Evolutionary conservation across 2,888 invertebrate genomes (phyloP).

Genomic region (Tribolium freemani): DNA sequence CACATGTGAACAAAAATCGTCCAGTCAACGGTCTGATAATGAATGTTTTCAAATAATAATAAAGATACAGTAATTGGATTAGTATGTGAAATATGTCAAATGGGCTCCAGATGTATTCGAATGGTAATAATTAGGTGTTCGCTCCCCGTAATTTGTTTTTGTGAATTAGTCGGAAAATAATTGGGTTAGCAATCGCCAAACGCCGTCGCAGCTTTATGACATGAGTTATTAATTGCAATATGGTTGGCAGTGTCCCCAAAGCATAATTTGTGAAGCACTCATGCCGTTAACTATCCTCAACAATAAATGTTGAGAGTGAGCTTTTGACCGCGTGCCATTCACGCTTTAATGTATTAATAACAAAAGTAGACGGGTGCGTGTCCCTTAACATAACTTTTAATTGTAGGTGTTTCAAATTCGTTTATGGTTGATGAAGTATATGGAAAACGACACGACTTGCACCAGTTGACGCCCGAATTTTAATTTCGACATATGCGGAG

Average conservation of each 20-base stretch:
- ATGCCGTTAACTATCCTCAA: conserved; percentile 35
- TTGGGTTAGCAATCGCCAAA: conserved; percentile 26
- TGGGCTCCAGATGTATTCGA: background rate
- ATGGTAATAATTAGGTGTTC: conserved; percentile 10
- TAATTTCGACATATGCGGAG: conserved; percentile 38
- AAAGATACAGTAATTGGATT: background rate
- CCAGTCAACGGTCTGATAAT: background rate
- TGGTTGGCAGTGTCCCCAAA: conserved; percentile 39
- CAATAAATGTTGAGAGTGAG: conserved; percentile 36
- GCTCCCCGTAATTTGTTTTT: conserved; percentile 12
- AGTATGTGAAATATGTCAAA: conserved; percentile 6
- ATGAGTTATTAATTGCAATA: conserved; percentile 38
- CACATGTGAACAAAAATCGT: background rate
- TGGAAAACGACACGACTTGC: background rate
- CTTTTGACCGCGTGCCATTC: conserved; percentile 24
- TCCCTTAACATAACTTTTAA: conserved; percentile 29
- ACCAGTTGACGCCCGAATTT: conserved; percentile 30
- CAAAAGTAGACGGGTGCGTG: conserved; percentile 4
- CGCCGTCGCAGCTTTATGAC: conserved; percentile 26
- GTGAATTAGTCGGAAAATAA: conserved; percentile 25
- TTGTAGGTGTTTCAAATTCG: conserved; percentile 41
- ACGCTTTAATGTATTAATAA: conserved; percentile 27
- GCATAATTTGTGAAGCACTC: conserved; percentile 37
- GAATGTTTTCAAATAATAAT: background rate
- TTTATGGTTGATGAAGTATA: conserved; percentile 33